Conservation (phyloP, 2,888 invertebrate genomes). For the Eucera pruinosa region DNA sequence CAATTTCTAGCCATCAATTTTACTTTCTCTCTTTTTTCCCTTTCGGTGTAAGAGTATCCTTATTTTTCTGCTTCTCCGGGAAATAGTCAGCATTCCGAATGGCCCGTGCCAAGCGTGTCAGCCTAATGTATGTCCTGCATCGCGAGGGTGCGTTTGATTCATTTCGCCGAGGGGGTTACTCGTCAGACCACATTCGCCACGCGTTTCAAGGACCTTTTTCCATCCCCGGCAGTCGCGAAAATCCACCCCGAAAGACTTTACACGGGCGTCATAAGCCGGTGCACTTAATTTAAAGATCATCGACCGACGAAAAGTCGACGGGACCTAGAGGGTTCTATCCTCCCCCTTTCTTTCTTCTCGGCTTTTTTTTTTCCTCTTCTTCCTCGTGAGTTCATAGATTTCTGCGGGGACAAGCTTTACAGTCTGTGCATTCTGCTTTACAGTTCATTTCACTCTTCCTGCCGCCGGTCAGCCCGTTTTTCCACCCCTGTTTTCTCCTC, state of each 20-base stretch:
- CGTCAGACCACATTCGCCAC: constrained; percentile 75
- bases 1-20: constrained; percentile 13
- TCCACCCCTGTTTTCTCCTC: constrained; percentile 8
- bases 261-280: constrained; percentile 81
- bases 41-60: constrained; percentile 33
- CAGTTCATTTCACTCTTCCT: constrained; percentile 78
- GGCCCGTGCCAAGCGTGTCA: constrained; percentile 58
- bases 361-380: neutral
- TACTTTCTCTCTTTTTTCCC: neutral
- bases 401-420: constrained; percentile 70
- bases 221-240: constrained; percentile 55
- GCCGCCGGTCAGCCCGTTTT: constrained; percentile 45
- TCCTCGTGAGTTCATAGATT: constrained; percentile 42
- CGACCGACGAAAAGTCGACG: constrained; percentile 66
- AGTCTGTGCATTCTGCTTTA: constrained; percentile 78
- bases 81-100: constrained; percentile 70
- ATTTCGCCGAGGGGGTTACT: constrained; percentile 68
- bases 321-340: constrained; percentile 58
- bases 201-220: constrained; percentile 72
- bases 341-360: neutral
- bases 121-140: constrained; percentile 71
- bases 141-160: constrained; percentile 74
- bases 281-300: constrained; percentile 83
- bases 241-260: constrained; percentile 78
- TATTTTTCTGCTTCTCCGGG: constrained; percentile 54